Percentiles rank a stretch among this genome's conserved stretches.
Evolutionary conservation across 2,113 vertebrate species (phyloP).

Genomic region (Dasyprocta punctata): DNA sequence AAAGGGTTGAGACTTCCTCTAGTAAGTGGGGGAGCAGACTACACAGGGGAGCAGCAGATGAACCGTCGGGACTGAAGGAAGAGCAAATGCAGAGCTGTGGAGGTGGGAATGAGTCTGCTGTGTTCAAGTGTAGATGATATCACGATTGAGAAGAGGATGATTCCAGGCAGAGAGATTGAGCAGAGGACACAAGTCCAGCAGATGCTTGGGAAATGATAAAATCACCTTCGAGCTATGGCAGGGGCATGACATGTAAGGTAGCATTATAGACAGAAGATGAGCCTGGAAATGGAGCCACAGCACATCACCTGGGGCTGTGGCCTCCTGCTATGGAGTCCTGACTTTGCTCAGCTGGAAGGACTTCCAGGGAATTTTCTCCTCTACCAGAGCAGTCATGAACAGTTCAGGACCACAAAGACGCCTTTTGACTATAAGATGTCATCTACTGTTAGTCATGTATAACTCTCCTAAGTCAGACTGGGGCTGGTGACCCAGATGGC

Average conservation of each 20-base stretch:
- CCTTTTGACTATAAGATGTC: not conserved
- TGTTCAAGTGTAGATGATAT: not conserved
- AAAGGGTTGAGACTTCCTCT: not conserved
- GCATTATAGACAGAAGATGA: not conserved
- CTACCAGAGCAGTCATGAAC: not conserved
- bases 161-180: not conserved
- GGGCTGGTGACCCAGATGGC: not conserved
- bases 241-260: not conserved
- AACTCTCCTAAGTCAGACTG: not conserved
- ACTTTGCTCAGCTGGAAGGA: not conserved
- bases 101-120: not conserved
- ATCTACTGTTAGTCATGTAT: fast-evolving
- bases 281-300: not conserved
- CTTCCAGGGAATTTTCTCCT: not conserved
- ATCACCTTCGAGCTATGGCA: not conserved
- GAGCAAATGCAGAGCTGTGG: not conserved
- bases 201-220: not conserved
- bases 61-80: not conserved
- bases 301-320: too few relatives aligned
- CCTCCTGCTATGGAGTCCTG: not conserved
- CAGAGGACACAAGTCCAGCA: not conserved
- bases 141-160: not conserved
- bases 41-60: not conserved
- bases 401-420: not conserved
- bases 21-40: not conserved